These are phyloP conservation scores for Columba livia DNA, from an alignment of 2,113 vertebrate genomes.

Conservation along the genomic window DNA sequence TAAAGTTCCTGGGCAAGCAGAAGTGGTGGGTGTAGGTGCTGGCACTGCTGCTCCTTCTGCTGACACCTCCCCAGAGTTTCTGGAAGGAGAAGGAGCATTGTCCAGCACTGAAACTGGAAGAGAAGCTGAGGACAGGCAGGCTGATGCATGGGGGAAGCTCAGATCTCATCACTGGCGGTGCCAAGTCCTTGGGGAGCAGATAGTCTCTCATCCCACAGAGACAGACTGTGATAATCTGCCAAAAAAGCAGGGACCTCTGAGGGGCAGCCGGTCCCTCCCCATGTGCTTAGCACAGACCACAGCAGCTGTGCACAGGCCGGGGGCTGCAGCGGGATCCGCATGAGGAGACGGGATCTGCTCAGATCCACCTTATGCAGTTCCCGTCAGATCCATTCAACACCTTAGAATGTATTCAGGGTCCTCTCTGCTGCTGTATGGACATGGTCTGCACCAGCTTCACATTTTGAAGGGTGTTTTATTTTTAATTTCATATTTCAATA, in stretches of 20 bases:
- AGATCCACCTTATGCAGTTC: neutral
- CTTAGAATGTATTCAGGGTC: neutral
- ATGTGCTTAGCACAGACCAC: neutral
- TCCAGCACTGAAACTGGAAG: neutral
- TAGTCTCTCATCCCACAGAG: neutral
- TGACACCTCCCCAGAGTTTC: neutral
- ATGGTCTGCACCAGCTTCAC: neutral
- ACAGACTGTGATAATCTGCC: fast-evolving
- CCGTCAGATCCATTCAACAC: neutral
- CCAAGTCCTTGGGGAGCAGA: neutral
- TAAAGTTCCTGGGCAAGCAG: neutral
- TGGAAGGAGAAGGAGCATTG: neutral
- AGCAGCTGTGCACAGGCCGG: neutral
- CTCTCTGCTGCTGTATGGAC: neutral
- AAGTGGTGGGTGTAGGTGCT: neutral
- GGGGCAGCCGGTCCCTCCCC: neutral
- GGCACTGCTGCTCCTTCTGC: neutral
- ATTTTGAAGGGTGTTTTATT: neutral
- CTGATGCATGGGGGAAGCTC: neutral
- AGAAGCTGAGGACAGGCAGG: neutral
- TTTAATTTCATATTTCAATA: neutral
- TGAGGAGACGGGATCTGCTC: fast-evolving
- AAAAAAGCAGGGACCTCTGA: neutral
- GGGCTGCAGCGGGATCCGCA: neutral
- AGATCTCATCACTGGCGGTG: neutral